phyloP scores from a whole-genome alignment of 2,888 invertebrate genomes.

The Ectobius pallidus region DNA sequence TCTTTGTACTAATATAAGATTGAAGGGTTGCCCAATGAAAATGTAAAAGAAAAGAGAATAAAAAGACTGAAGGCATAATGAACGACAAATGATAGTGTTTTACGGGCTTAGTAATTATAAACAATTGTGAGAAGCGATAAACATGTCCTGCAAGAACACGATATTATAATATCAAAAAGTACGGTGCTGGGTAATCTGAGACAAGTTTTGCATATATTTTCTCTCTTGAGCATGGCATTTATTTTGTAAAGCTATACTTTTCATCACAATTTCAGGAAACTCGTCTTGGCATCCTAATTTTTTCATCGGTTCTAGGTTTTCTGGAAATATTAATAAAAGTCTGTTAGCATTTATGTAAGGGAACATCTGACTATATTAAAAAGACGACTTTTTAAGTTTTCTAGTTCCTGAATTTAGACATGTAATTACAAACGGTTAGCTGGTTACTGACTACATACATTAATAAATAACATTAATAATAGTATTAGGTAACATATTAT shows the following conservation, averaged over 20 bases:
- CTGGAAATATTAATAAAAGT: no score
- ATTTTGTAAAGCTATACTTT: not conserved
- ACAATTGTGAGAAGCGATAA: constrained; percentile 24
- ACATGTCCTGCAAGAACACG: not conserved
- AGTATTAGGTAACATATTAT: no score
- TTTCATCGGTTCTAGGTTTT: no score
- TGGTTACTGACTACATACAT: no score
- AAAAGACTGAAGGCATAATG: constrained; percentile 19
- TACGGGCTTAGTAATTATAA: constrained; percentile 10
- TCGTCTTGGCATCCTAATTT: not conserved
- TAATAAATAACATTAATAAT: no score
- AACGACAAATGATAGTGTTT: constrained; percentile 24
- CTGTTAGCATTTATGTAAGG: no score
- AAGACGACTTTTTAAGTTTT: no score
- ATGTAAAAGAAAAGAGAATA: constrained; percentile 3
- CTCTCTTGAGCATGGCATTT: not conserved
- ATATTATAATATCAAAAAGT: not conserved
- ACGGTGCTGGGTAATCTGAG: not conserved
- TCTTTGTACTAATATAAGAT: constrained; percentile 35
- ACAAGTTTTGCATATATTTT: not conserved
- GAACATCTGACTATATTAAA: no score
- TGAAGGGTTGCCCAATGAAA: constrained; percentile 29
- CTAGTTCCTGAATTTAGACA: no score
- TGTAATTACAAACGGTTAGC: no score
- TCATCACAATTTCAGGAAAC: not conserved